Evolutionary conservation across 1,140 invertebrate species (phyloP).

Genomic region (Augochlora pura): DNA sequence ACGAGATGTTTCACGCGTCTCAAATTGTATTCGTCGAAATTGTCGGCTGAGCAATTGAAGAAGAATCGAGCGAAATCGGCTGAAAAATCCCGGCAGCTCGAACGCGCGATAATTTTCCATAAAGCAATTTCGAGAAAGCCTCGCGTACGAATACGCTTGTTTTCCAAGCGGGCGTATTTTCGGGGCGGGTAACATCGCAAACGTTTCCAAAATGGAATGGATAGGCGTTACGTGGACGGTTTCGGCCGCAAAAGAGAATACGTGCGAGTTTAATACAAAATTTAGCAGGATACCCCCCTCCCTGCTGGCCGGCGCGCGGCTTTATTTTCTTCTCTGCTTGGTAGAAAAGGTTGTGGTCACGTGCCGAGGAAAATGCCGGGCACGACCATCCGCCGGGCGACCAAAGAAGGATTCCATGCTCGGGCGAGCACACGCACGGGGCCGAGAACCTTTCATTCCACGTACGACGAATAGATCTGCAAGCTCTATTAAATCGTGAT

Average conservation of each 20-base stretch:
- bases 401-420: conserved; percentile 48
- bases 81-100: too few relatives aligned
- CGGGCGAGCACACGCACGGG: conserved; percentile 15
- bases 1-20: too few relatives aligned
- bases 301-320: conserved; percentile 52
- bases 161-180: too few relatives aligned
- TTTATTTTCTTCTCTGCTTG: conserved; percentile 59
- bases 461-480: conserved; percentile 63
- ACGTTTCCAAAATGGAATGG: neutral
- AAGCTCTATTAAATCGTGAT: conserved; percentile 64
- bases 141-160: neutral
- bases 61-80: too few relatives aligned
- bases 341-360: conserved; percentile 60
- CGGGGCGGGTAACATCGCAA: neutral
- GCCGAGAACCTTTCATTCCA: conserved; percentile 54
- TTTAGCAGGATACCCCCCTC: conserved; percentile 62
- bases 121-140: neutral
- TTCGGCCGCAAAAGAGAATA: conserved; percentile 53
- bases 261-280: conserved; percentile 72
- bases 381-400: conserved; percentile 55
- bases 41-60: too few relatives aligned
- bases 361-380: conserved; percentile 65
- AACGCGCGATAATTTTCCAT: neutral
- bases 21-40: too few relatives aligned
- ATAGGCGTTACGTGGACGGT: conserved; percentile 23